phyloP scores from a whole-genome alignment of 2,888 invertebrate genomes.

The Mechanitis mazaeus region DNA sequence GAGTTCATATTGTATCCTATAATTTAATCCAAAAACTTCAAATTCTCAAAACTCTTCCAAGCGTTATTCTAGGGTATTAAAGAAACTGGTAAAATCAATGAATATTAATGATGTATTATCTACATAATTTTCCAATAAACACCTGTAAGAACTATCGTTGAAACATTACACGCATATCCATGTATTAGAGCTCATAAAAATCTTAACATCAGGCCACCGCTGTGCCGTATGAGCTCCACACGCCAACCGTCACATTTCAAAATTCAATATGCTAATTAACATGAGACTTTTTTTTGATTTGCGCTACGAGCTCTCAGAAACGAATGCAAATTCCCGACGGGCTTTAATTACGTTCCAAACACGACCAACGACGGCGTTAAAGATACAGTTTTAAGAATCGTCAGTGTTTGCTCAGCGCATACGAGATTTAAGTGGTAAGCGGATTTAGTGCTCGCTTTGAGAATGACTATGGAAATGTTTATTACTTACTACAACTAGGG shows the following conservation, averaged over 20 bases:
- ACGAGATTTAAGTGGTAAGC: constrained; percentile 60
- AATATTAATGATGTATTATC: constrained; percentile 8
- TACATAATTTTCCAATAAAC: constrained; percentile 14
- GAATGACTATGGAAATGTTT: constrained; percentile 61
- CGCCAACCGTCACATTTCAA: constrained; percentile 73
- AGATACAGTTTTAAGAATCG: constrained; percentile 70
- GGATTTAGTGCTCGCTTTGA: constrained; percentile 52
- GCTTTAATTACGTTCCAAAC: constrained; percentile 71
- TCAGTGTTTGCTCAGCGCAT: constrained; percentile 49
- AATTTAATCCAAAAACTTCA: no score
- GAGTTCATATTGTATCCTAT: no score
- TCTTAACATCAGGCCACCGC: constrained; percentile 61
- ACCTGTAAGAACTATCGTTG: constrained; percentile 22
- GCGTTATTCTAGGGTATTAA: no score
- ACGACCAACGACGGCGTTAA: constrained; percentile 69
- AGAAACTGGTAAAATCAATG: constrained; percentile 1
- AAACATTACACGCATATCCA: constrained; percentile 43
- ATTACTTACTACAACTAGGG: constrained; percentile 38
- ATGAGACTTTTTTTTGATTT: constrained; percentile 62
- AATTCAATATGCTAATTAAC: constrained; percentile 77
- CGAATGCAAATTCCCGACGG: constrained; percentile 68
- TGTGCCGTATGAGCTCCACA: constrained; percentile 64
- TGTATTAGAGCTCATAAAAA: constrained; percentile 50
- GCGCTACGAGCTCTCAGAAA: constrained; percentile 70
- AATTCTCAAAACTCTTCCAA: no score